phyloP scores from a whole-genome alignment of 2,888 invertebrate genomes.

The Stenotaenia linearis region DNA sequence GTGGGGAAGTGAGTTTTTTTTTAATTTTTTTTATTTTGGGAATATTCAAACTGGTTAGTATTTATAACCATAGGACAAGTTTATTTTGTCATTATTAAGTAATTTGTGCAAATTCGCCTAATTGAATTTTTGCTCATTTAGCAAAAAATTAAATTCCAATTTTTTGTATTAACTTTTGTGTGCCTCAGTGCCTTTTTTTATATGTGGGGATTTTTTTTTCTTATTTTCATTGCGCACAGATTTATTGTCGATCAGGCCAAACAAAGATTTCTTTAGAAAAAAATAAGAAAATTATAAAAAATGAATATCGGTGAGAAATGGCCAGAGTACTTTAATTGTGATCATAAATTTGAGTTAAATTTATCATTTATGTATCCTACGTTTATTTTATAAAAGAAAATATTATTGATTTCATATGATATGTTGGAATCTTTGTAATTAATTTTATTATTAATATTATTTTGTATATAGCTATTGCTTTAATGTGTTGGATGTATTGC shows the following conservation, averaged over 20 bases:
- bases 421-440: background rate
- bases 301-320: background rate
- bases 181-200: background rate
- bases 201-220: background rate
- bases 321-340: slow-evolving; percentile 8
- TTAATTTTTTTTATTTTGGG: too few relatives aligned
- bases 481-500: background rate
- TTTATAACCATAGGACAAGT: too few relatives aligned
- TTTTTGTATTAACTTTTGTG: background rate
- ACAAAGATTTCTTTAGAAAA: background rate
- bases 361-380: background rate
- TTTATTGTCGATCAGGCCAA: background rate
- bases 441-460: background rate
- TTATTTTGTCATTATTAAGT: too few relatives aligned
- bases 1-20: too few relatives aligned
- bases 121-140: background rate
- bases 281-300: too few relatives aligned
- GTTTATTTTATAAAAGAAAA: background rate
- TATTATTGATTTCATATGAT: background rate
- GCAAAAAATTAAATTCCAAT: background rate
- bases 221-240: background rate
- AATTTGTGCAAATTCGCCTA: background rate
- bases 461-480: background rate
- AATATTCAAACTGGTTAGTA: too few relatives aligned
- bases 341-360: background rate